Percentiles rank a stretch among this genome's conserved stretches.
Conservation (phyloP, 2,797 vertebrate species). For the Sebastes miniatus region DNA sequence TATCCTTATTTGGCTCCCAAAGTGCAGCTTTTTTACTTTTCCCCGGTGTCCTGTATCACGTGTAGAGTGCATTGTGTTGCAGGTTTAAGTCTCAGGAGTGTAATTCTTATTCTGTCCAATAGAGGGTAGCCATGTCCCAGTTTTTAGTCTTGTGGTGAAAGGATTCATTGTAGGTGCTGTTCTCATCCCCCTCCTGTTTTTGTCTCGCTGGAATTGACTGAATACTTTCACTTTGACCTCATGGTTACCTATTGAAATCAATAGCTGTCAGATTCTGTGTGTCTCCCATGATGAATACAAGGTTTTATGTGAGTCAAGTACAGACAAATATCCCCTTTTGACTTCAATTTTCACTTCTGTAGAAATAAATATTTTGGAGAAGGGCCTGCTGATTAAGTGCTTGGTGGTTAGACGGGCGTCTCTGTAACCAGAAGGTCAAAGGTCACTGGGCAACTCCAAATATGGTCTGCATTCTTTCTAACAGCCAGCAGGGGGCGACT, state of each 20-base stretch:
- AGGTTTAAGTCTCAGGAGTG: slow-evolving; percentile 2
- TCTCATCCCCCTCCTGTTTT: neutral
- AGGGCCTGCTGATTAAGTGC: neutral
- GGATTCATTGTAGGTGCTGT: neutral
- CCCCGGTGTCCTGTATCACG: neutral
- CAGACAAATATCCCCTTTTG: neutral
- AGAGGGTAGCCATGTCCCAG: slow-evolving; percentile 43
- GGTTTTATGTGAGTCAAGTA: neutral
- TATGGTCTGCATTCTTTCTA: no score
- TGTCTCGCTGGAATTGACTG: slow-evolving; percentile 1
- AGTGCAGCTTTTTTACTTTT: slow-evolving; percentile 12
- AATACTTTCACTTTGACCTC: neutral
- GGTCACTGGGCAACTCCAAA: neutral
- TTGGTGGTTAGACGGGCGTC: neutral
- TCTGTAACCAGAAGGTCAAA: neutral
- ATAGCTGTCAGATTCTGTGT: neutral
- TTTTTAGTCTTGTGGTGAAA: slow-evolving; percentile 7
- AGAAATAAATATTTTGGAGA: neutral
- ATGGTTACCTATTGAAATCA: slow-evolving; percentile 13
- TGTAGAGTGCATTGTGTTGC: slow-evolving; percentile 7
- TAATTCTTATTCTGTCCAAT: slow-evolving; percentile 35
- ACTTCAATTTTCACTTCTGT: neutral
- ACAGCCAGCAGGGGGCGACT: no score
- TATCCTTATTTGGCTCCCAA: slow-evolving; percentile 7
- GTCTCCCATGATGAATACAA: neutral